Evolutionary conservation across 2,113 vertebrate species (phyloP), one percentile per base, ranked within the genome.

Genomic region (Pelecanus crispus): DNA sequence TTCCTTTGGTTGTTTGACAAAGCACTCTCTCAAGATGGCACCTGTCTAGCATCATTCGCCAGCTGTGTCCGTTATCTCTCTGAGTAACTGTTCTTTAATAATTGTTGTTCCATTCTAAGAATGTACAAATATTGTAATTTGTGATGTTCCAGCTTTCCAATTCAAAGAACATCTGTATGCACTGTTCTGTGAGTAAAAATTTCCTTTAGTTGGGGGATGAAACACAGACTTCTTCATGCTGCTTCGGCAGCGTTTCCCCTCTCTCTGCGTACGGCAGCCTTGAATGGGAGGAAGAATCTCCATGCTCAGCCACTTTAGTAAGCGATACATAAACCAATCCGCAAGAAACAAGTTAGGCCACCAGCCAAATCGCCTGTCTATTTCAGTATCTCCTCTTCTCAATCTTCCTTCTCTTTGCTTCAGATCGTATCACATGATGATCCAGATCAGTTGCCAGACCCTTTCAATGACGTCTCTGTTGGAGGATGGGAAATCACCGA

Each of bases 401-500:
- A 79, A 2, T 49, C 32, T n/a, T 62, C 26, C 63, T 40, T 78
- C 42, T 53, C 11, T 67, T 63, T 49, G 21, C 92, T 96, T 62
- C 97, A 99, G 99, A 99, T 99, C 40, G 97, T 98, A 13, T 98
- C 98, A 0, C 98, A 97, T 21, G 97, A 99, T 72, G 97, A 98
- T 17, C 97, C 97, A 7, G 95, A 92, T 77, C 95, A 98, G 36
- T 94, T 99, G 45, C 99, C 99, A 14, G 99, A 99, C 95, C 99
- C 99, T 12, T 99, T 99, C 97, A 99, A 97, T 71, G 99, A 99
- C 97, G 98, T 99, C 96, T 99, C 99, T 16, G 95, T 99, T 12
- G 99, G 99, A 31, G 99, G 99, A 1, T 99, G 99, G 99, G 99
- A 99, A 63, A 96, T 99, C 97, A 99, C 95, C 0, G 99, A 99